Evolutionary conservation across 2,888 invertebrate genomes (phyloP).

Genomic region (Blastobasis lacticolella): DNA sequence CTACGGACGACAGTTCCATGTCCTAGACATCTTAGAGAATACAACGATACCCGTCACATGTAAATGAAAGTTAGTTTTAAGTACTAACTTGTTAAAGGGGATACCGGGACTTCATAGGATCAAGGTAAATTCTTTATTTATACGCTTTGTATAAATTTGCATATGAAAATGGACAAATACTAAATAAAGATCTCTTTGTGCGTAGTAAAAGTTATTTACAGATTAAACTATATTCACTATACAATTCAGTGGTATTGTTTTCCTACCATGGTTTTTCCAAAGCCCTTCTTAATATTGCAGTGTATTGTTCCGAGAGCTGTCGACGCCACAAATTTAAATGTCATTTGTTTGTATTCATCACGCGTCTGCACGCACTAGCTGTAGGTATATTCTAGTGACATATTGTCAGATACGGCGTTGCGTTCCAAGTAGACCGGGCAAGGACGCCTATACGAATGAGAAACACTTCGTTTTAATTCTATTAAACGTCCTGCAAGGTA

Average conservation of each 20-base stretch:
- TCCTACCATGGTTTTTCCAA: conserved; percentile 38
- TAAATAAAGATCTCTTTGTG: too few relatives aligned
- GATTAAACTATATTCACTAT: too few relatives aligned
- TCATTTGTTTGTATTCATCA: conserved; percentile 60
- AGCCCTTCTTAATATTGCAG: conserved; percentile 31
- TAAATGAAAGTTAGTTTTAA: too few relatives aligned
- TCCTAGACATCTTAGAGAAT: too few relatives aligned
- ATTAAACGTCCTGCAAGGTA: not conserved
- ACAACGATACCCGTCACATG: too few relatives aligned
- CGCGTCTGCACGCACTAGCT: conserved; percentile 41
- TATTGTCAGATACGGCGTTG: conserved; percentile 40
- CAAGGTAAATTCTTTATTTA: too few relatives aligned
- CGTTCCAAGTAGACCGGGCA: conserved; percentile 40
- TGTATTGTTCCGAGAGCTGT: conserved; percentile 29
- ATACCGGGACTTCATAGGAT: too few relatives aligned
- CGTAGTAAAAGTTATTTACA: too few relatives aligned
- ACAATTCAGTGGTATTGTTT: not conserved
- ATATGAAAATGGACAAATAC: too few relatives aligned
- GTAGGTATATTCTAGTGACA: conserved; percentile 42
- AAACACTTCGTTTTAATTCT: conserved; percentile 13
- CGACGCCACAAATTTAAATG: conserved; percentile 50
- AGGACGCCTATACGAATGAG: conserved; percentile 38
- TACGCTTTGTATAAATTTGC: too few relatives aligned
- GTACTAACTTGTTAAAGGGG: too few relatives aligned
- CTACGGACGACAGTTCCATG: too few relatives aligned